Percentiles rank a stretch among this genome's conserved stretches.
phyloP scores from a whole-genome alignment of 2,113 vertebrate genomes.

The Nematolebias whitei region DNA sequence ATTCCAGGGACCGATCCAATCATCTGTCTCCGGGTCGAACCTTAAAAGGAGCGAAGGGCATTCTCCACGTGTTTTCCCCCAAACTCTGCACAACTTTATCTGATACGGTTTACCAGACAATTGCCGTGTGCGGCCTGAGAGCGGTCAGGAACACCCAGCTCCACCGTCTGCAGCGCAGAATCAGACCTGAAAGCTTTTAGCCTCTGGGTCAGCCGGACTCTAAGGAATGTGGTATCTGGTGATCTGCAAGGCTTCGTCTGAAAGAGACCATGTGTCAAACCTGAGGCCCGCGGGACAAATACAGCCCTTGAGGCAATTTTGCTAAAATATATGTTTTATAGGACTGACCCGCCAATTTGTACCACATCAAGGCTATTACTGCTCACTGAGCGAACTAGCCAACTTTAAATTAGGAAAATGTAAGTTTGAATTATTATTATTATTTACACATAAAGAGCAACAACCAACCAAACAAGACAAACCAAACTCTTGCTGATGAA shows the following conservation, averaged over 20 bases:
- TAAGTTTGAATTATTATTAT: too few relatives aligned
- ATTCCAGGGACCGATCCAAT: constrained; percentile 76
- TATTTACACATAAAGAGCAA: too few relatives aligned
- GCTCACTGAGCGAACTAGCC: too few relatives aligned
- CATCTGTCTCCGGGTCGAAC: constrained; percentile 75
- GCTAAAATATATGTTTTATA: too few relatives aligned
- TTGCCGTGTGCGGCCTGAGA: constrained; percentile 48
- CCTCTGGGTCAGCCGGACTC: constrained; percentile 37
- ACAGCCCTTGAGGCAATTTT: too few relatives aligned
- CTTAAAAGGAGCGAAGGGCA: constrained; percentile 76
- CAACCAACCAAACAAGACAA: too few relatives aligned
- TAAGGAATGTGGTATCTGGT: constrained; percentile 58
- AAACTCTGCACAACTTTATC: constrained; percentile 72
- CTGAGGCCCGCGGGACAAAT: too few relatives aligned
- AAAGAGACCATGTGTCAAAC: constrained; percentile 6
- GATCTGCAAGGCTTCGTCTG: constrained; percentile 37
- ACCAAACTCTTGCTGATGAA: too few relatives aligned
- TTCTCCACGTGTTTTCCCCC: constrained; percentile 72
- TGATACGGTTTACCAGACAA: constrained; percentile 73
- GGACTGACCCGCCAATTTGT: too few relatives aligned
- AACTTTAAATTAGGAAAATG: too few relatives aligned
- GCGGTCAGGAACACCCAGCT: constrained; percentile 24
- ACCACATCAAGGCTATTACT: too few relatives aligned
- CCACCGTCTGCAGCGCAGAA: background rate
- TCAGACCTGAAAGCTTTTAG: background rate